Percentiles rank a stretch among this genome's conserved stretches.
These are phyloP conservation scores for Apis cerana DNA, from an alignment of 1,140 invertebrate genomes.

Conservation along the genomic window DNA sequence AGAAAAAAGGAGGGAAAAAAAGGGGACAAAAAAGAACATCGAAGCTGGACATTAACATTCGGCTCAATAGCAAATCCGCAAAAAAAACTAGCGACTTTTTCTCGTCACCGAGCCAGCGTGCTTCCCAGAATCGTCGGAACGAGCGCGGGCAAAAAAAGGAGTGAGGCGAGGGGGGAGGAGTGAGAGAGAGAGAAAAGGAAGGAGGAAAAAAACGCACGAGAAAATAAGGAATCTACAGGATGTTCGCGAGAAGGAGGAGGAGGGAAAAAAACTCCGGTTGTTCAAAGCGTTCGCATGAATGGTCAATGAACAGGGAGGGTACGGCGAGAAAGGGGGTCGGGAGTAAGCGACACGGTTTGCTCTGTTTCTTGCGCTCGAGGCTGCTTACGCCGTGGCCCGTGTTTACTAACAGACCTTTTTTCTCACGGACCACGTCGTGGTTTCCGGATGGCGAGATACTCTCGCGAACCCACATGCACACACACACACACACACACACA, in stretches of 20 bases:
- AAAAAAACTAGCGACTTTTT: no score
- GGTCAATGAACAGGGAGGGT: constrained; percentile 27
- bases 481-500: background rate
- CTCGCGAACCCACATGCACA: constrained; percentile 13
- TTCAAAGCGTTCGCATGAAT: constrained; percentile 7
- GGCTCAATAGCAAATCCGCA: no score
- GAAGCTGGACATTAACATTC: no score
- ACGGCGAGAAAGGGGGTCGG: background rate
- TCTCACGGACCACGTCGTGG: constrained; percentile 51
- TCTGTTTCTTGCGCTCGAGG: constrained; percentile 22
- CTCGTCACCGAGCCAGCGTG: no score
- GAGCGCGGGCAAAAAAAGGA: no score
- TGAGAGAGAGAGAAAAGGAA: no score
- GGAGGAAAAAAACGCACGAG: background rate
- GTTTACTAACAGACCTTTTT: constrained; percentile 61
- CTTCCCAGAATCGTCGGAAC: no score
- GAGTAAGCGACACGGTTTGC: constrained; percentile 8
- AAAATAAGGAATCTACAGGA: background rate
- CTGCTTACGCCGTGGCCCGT: constrained; percentile 11
- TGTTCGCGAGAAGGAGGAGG: background rate
- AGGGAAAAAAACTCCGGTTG: background rate
- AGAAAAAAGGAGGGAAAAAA: background rate
- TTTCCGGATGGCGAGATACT: constrained; percentile 14
- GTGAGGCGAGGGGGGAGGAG: no score
- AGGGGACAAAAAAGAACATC: no score